phyloP scores from a whole-genome alignment of 2,888 invertebrate species.

The Nomada ferruginata region DNA sequence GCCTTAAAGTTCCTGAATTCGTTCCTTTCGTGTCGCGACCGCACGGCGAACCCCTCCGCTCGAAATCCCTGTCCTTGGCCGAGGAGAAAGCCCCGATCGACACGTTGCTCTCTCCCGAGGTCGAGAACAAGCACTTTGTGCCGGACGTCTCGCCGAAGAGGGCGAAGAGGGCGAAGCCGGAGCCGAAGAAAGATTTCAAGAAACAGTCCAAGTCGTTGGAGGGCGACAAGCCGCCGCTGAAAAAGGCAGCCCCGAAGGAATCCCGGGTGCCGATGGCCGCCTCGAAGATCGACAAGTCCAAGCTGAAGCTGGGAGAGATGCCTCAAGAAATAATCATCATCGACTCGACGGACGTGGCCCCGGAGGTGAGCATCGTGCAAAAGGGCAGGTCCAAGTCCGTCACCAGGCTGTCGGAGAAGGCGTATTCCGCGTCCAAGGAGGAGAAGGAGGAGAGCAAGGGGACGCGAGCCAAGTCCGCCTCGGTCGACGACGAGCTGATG shows the following conservation, averaged over 20 bases:
- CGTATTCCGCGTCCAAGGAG: constrained; percentile 76
- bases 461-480: constrained; percentile 80
- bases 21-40: constrained; percentile 81
- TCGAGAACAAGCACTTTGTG: constrained; percentile 81
- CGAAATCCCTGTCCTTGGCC: constrained; percentile 81
- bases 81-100: constrained; percentile 83
- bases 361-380: constrained; percentile 82
- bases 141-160: constrained; percentile 82
- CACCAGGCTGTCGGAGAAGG: constrained; percentile 78
- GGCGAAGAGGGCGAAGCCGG: constrained; percentile 76
- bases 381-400: constrained; percentile 83
- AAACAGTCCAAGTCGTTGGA: constrained; percentile 83
- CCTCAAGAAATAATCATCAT: constrained; percentile 83
- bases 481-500: constrained; percentile 81
- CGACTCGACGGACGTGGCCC: constrained; percentile 81
- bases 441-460: constrained; percentile 78
- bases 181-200: constrained; percentile 81
- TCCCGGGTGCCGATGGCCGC: constrained; percentile 75
- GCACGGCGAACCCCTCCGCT: constrained; percentile 81
- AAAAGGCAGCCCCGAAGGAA: constrained; percentile 79
- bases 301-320: constrained; percentile 82
- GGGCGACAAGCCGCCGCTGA: constrained; percentile 81
- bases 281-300: constrained; percentile 82
- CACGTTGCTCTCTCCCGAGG: constrained; percentile 81
- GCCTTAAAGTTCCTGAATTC: constrained; percentile 82